A percentile compares a stretch with the other conserved stretches of the same genome.
phyloP scores from a whole-genome alignment of 2,888 invertebrate species.

The Neocrepidodera transversa region DNA sequence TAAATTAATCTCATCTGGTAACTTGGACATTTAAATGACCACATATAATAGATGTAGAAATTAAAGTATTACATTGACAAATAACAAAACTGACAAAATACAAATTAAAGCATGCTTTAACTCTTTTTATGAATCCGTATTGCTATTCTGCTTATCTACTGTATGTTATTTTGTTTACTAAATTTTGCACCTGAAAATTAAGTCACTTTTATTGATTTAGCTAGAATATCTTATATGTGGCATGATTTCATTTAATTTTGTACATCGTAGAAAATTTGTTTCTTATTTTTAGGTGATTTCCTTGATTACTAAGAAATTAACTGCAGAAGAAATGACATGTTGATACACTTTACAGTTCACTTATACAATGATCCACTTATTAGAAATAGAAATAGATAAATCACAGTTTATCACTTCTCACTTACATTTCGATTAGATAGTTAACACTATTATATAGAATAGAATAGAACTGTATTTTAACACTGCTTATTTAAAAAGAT shows the following conservation, averaged over 20 bases:
- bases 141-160: slow-evolving; percentile 8
- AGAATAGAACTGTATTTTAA: no score
- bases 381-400: not conserved
- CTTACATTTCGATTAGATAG: no score
- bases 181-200: not conserved
- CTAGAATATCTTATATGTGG: not conserved
- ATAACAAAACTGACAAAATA: not conserved
- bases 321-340: not conserved
- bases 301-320: slow-evolving; percentile 7
- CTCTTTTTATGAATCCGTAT: not conserved
- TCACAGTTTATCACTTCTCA: not conserved
- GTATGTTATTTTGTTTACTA: slow-evolving; percentile 5
- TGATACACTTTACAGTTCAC: slow-evolving; percentile 4
- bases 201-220: not conserved
- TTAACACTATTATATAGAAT: no score
- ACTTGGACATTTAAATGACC: slow-evolving; percentile 8
- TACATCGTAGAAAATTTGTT: not conserved
- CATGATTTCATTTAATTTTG: not conserved
- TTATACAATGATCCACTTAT: not conserved
- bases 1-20: no score
- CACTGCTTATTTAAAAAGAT: no score
- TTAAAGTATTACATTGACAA: not conserved
- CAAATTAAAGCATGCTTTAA: slow-evolving; percentile 1
- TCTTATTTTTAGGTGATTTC: slow-evolving; percentile 13
- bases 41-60: no score